Evolutionary conservation across 2,113 vertebrate species (phyloP).

Genomic region (Genyomyrus donnyi): DNA sequence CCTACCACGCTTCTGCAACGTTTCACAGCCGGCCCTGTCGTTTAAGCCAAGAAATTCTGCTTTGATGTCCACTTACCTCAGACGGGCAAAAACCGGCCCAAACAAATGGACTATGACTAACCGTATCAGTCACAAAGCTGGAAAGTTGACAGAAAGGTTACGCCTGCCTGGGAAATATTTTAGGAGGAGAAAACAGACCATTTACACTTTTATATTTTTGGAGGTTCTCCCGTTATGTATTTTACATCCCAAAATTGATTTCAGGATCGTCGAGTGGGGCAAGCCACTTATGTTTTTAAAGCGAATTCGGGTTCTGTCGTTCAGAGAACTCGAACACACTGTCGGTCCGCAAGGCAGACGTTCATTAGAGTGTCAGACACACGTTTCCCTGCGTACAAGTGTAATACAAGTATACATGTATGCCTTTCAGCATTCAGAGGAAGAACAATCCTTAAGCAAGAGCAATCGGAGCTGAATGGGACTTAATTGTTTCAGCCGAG

Average conservation of each 20-base stretch:
- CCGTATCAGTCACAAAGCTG: constrained; percentile 22
- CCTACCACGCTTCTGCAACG: not conserved
- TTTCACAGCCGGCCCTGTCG: constrained; percentile 18
- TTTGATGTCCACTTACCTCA: constrained; percentile 28
- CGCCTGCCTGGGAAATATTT: not conserved
- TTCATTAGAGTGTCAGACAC: not conserved
- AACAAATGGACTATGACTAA: constrained; percentile 22
- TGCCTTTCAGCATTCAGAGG: constrained; percentile 38
- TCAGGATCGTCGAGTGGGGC: not conserved
- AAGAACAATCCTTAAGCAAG: constrained; percentile 47
- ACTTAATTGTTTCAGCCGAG: not conserved
- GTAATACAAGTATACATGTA: too few species aligned
- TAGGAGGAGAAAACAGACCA: not conserved
- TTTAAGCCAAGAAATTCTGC: constrained; percentile 23
- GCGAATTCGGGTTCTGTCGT: not conserved
- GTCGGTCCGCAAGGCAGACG: not conserved
- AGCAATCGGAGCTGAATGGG: not conserved
- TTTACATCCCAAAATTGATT: not conserved
- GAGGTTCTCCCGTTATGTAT: not conserved
- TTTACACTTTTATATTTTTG: not conserved
- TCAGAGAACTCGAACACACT: not conserved
- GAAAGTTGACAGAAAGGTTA: constrained; percentile 5
- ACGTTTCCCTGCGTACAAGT: not conserved
- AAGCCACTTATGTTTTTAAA: not conserved
- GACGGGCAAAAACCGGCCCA: constrained; percentile 22